Evolutionary conservation across 2,888 invertebrate genomes (phyloP), one percentile per base, ranked within the genome.

Genomic region (Cephus pulcher): DNA sequence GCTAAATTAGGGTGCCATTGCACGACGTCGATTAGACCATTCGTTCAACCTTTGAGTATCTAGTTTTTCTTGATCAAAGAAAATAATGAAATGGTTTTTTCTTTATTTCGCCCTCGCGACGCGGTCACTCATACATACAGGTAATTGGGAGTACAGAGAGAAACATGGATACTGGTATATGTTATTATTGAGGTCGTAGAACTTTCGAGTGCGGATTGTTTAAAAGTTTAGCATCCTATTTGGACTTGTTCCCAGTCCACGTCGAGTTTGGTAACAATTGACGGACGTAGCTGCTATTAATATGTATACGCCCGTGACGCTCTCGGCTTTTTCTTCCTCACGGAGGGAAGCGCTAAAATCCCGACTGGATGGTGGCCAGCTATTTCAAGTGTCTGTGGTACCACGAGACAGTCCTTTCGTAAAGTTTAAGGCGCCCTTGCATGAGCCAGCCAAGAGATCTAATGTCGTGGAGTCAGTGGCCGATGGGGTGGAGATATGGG

Each of bases 321-420:
- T 56, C 56, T 56, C 23, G 0, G 56, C 23, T 56, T 56, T 56
- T 56, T 56, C 23, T 56, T 56, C 23, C 23, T 9, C 23, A 23
- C 56, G 2, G 56, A 56, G 56, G 83, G 82, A 81, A 85, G 84
- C 85, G 85, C 86, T 86, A 86, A 85, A 83, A 81, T 84, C 79
- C 75, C 56, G 56, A 85, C 87, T 88, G 88, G 89, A 89, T 84
- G 84, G 84, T 84, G 80, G 88, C 87, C 88, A 88, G 84, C 84
- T 83, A 84, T 81, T 85, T 81, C 80, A 79, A 82, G 81, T 80
- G 81, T 82, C 80, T 80, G 76, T 76, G 80, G 79, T 77, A 78
- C 32, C 71, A 71, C 71, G 71, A 34, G 12, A 71, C 34, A 34
- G 78, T 82, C 81, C 78, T 69, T 76, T 70, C 68, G 74, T 76